Percentiles rank a stretch among this genome's conserved stretches.
These are phyloP conservation scores for Sinosuthora webbiana DNA, from an alignment of 2,113 vertebrate species.

Conservation along the genomic window DNA sequence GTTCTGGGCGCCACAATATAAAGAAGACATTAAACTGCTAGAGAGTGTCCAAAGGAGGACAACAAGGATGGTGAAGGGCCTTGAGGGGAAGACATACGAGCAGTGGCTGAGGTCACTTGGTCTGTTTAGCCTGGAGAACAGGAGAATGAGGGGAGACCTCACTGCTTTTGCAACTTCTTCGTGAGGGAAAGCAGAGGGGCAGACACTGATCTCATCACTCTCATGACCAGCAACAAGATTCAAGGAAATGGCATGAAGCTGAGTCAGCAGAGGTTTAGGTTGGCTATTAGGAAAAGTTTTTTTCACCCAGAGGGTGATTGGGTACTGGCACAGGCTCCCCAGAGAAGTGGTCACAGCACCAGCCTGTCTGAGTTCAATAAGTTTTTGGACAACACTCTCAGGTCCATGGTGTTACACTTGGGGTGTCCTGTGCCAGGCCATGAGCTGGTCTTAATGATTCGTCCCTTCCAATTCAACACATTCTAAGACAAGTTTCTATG, in stretches of 20 bases:
- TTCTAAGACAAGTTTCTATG: neutral
- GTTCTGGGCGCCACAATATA: neutral
- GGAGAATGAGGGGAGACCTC: neutral
- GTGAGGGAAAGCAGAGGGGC: accelerated
- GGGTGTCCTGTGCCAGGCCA: no score
- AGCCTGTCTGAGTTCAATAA: neutral
- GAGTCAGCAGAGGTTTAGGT: neutral
- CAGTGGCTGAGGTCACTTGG: neutral
- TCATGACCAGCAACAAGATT: neutral
- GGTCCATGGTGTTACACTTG: neutral
- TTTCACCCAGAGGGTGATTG: neutral
- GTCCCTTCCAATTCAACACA: neutral
- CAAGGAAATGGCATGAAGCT: neutral
- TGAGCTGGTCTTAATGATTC: neutral
- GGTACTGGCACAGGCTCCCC: neutral
- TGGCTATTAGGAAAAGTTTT: neutral
- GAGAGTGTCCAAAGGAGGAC: neutral
- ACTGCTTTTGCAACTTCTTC: neutral
- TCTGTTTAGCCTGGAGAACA: neutral
- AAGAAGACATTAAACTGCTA: neutral
- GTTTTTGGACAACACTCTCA: neutral
- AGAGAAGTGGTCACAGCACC: neutral
- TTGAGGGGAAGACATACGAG: accelerated
- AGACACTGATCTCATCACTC: neutral
- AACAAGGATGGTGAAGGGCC: neutral